Conservation (phyloP, 2,888 invertebrate genomes). For the Ophioninae sp. region DNA sequence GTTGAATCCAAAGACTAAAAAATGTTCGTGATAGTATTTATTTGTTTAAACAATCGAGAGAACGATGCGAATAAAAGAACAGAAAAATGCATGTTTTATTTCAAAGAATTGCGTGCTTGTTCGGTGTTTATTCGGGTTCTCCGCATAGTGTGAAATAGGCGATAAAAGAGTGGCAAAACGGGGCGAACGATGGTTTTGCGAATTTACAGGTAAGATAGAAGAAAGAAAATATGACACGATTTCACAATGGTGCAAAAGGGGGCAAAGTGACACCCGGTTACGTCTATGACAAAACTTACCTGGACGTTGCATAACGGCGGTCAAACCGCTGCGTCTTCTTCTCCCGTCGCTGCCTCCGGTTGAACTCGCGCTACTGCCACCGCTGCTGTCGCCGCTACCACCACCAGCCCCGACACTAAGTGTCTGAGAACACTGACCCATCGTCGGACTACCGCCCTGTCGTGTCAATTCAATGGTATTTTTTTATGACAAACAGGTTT, state of each 20-base stretch:
- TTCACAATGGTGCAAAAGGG: constrained; percentile 51
- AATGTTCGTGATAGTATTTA: background rate
- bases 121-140: background rate
- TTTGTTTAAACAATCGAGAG: too few relatives aligned
- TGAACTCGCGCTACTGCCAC: constrained; percentile 82
- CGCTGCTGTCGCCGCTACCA: constrained; percentile 76
- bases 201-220: constrained; percentile 19
- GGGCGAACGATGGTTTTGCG: constrained; percentile 14
- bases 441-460: constrained; percentile 80
- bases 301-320: constrained; percentile 93
- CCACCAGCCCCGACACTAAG: constrained; percentile 76
- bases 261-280: background rate
- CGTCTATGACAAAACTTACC: constrained; percentile 83
- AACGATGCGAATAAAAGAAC: too few relatives aligned
- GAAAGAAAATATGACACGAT: constrained; percentile 7
- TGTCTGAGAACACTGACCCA: constrained; percentile 80
- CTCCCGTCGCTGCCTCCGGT: constrained; percentile 84
- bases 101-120: too few relatives aligned
- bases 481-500: background rate
- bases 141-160: constrained; percentile 12
- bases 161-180: constrained; percentile 22
- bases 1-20: background rate
- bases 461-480: constrained; percentile 35
- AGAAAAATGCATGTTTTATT: too few relatives aligned
- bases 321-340: constrained; percentile 90